phyloP scores from a whole-genome alignment of 2,888 invertebrate genomes.

The Dusona sp. region DNA sequence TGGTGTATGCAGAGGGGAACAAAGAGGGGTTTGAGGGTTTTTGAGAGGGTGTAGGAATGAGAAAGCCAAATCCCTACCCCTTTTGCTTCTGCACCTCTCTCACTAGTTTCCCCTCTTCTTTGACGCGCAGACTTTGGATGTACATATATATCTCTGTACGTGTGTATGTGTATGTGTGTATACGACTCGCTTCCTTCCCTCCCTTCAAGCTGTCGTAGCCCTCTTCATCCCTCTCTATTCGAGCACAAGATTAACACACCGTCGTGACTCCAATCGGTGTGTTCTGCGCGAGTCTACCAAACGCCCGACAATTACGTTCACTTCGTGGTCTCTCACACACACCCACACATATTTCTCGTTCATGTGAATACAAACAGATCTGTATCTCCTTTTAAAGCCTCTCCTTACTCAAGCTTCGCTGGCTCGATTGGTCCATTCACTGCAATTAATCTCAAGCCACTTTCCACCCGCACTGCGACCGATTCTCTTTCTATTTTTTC shows the following conservation, averaged over 20 bases:
- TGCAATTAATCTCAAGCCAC: constrained; percentile 67
- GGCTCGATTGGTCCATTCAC: constrained; percentile 67
- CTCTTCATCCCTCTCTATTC: constrained; percentile 52
- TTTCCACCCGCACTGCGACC: constrained; percentile 34
- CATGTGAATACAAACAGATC: constrained; percentile 27
- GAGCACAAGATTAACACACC: constrained; percentile 44
- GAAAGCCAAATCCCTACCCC: constrained; percentile 67
- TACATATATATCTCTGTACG: not conserved
- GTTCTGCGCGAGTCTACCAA: constrained; percentile 53
- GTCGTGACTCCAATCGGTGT: constrained; percentile 38
- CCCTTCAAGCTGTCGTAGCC: constrained; percentile 33
- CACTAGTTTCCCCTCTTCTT: constrained; percentile 72
- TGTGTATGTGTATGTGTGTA: not conserved
- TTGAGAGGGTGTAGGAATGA: constrained; percentile 44
- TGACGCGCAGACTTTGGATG: constrained; percentile 22
- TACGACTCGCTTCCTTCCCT: constrained; percentile 48
- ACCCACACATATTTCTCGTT: constrained; percentile 18
- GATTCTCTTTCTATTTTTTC: constrained; percentile 13
- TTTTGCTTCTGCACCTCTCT: constrained; percentile 58
- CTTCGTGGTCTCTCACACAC: constrained; percentile 57
- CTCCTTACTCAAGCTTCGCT: constrained; percentile 60
- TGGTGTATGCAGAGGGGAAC: constrained; percentile 35
- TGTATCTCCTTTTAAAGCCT: constrained; percentile 54
- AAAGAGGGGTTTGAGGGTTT: constrained; percentile 30
- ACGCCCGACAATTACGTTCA: constrained; percentile 68